These are phyloP conservation scores for Hyles vespertilio DNA, from an alignment of 1,140 invertebrate species.

Conservation along the genomic window DNA sequence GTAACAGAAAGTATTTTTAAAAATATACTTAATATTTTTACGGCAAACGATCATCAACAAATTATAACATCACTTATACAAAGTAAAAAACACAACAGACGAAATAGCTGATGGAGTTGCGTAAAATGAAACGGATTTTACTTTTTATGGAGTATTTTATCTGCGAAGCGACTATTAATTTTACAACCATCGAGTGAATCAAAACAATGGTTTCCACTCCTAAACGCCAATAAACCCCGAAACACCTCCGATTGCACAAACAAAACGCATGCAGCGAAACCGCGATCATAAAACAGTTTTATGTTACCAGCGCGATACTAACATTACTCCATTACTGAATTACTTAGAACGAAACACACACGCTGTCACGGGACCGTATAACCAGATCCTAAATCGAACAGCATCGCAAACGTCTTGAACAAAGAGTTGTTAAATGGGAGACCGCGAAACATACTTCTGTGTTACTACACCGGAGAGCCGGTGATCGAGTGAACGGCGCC, in stretches of 20 bases:
- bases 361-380: constrained; percentile 45
- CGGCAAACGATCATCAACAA: background rate
- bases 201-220: constrained; percentile 68
- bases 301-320: constrained; percentile 31
- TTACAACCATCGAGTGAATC: constrained; percentile 51
- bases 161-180: constrained; percentile 35
- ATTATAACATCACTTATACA: too few relatives aligned
- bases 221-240: constrained; percentile 64
- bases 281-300: constrained; percentile 56
- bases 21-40: background rate
- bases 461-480: constrained; percentile 46
- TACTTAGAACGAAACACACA: constrained; percentile 61
- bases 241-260: constrained; percentile 68
- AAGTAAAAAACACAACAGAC: background rate
- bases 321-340: constrained; percentile 54
- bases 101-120: background rate
- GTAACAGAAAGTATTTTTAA: too few relatives aligned
- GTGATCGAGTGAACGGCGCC: constrained; percentile 61
- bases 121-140: too few relatives aligned
- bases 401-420: constrained; percentile 53
- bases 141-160: too few relatives aligned
- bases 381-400: constrained; percentile 43
- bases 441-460: constrained; percentile 41
- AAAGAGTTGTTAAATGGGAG: constrained; percentile 63
- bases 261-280: constrained; percentile 52